Conservation (phyloP, 2,888 invertebrate species). For the Lamellibrachia satsuma region DNA sequence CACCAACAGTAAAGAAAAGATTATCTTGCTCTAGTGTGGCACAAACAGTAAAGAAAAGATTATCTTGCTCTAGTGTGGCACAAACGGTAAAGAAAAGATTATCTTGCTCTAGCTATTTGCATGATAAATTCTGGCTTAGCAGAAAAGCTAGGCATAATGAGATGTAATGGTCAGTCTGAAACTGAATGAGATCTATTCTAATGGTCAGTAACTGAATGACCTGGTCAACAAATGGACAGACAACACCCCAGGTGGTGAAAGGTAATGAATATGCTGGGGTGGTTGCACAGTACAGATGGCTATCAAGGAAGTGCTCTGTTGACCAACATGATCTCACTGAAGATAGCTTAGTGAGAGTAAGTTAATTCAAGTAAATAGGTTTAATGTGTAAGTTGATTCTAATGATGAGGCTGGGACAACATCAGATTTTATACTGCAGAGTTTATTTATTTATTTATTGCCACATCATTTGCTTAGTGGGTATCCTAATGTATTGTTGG, state of each 20-base stretch:
- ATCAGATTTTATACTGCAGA: background rate
- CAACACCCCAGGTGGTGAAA: background rate
- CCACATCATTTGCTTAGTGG: background rate
- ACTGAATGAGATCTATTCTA: background rate
- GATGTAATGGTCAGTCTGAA: background rate
- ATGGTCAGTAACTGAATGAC: background rate
- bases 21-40: background rate
- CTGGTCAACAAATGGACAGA: background rate
- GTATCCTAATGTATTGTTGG: background rate
- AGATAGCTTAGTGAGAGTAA: conserved; percentile 5
- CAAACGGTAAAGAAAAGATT: too few relatives aligned
- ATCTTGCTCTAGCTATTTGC: too few relatives aligned
- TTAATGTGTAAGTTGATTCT: background rate
- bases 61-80: too few relatives aligned
- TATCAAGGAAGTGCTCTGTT: background rate
- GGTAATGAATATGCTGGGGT: background rate
- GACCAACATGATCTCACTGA: background rate
- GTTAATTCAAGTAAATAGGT: background rate
- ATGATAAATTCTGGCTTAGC: background rate
- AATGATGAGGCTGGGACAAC: background rate
- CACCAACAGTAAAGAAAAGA: background rate
- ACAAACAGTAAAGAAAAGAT: too few relatives aligned
- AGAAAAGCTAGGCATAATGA: background rate
- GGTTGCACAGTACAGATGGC: background rate
- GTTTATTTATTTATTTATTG: background rate